These are phyloP conservation scores for Nesogale talazaci DNA, from an alignment of 2,113 vertebrate species.

Conservation along the genomic window DNA sequence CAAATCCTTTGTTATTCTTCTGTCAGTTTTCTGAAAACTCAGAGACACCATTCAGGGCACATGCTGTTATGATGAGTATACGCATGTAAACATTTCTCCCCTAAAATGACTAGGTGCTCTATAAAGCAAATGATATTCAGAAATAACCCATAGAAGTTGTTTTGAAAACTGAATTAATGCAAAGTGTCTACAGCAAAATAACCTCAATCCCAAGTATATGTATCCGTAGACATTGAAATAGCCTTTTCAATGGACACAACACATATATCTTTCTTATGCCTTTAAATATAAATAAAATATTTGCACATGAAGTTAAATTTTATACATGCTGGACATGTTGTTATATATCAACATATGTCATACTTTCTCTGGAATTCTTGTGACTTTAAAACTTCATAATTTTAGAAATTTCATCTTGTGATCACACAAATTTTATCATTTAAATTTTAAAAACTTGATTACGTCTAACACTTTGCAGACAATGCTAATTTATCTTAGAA, in stretches of 20 bases:
- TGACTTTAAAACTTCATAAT: background rate
- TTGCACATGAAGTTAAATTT: background rate
- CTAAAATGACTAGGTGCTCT: background rate
- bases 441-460: background rate
- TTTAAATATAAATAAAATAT: background rate
- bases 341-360: background rate
- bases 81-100: too few relatives aligned
- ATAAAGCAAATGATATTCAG: background rate
- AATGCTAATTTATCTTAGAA: constrained; percentile 21
- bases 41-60: background rate
- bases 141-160: background rate
- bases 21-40: background rate
- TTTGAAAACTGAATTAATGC: background rate
- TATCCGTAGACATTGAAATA: background rate
- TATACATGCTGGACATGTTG: background rate
- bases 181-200: background rate
- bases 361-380: background rate
- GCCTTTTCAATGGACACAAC: background rate
- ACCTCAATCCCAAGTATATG: background rate
- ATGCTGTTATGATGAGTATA: constrained; percentile 18
- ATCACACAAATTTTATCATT: constrained; percentile 4
- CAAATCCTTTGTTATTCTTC: background rate
- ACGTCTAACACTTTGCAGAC: background rate
- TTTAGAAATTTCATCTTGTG: background rate
- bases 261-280: background rate